A percentile compares a stretch with the other conserved stretches of the same genome.
These are phyloP conservation scores for Trichosurus vulpecula DNA, from an alignment of 2,797 vertebrate species.

Conservation along the genomic window DNA sequence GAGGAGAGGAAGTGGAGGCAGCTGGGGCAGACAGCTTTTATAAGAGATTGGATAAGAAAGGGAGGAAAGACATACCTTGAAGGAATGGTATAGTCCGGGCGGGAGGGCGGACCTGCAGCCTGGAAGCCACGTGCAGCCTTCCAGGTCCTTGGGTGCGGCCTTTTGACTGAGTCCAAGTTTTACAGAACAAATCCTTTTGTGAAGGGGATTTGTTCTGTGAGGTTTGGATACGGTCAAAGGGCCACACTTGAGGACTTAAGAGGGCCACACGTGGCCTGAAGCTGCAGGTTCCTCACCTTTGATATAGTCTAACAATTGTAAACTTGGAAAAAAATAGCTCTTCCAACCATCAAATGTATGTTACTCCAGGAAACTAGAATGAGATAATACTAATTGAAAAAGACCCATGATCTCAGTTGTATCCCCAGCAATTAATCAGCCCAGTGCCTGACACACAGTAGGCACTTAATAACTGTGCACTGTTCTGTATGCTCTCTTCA, in stretches of 20 bases:
- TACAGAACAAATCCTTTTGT: too few species aligned
- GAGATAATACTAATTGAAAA: background rate
- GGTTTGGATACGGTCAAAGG: too few species aligned
- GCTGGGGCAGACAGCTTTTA: background rate
- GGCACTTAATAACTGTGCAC: background rate
- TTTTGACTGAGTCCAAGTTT: too few species aligned
- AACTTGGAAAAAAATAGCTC: background rate
- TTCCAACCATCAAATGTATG: background rate
- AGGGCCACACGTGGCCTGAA: too few species aligned
- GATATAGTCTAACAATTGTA: background rate
- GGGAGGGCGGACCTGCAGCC: too few species aligned
- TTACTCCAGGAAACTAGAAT: background rate
- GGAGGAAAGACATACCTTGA: background rate
- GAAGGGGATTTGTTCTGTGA: too few species aligned
- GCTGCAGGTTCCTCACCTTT: too few species aligned
- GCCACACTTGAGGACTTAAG: too few species aligned
- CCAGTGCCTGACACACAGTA: fast-evolving
- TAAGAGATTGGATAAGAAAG: background rate
- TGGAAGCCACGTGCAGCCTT: too few species aligned
- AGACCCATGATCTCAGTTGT: background rate
- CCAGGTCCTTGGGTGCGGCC: too few species aligned
- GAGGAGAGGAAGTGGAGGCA: background rate
- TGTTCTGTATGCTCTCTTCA: background rate
- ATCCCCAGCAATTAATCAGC: background rate
- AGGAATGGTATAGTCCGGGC: background rate